Conservation (phyloP, 2,888 invertebrate species). For the Amphipyra tragopoginis region DNA sequence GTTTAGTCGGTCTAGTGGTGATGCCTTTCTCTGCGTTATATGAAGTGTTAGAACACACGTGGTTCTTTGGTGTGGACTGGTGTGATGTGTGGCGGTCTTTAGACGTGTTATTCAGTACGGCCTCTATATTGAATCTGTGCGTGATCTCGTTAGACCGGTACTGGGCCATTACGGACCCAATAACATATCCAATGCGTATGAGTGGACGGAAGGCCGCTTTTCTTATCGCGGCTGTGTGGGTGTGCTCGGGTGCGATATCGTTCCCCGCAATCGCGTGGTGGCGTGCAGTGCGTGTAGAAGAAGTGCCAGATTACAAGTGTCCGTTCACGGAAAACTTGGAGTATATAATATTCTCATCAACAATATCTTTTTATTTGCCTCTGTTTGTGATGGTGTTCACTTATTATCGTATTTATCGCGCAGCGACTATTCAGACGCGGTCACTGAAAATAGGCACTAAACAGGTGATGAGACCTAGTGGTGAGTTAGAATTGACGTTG, state of each 20-base stretch:
- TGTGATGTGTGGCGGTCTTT: constrained; percentile 99
- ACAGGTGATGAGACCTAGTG: constrained; percentile 95
- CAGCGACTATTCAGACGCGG: constrained; percentile 97
- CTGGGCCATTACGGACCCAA: constrained; percentile 99
- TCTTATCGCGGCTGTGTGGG: constrained; percentile 98
- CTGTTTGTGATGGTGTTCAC: constrained; percentile 99
- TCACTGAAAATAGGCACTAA: constrained; percentile 97
- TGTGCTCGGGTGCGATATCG: constrained; percentile 98
- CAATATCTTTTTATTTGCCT: constrained; percentile 99
- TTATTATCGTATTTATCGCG: constrained; percentile 98
- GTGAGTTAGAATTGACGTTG: constrained; percentile 96
- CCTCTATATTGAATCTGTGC: constrained; percentile 98
- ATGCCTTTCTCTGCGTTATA: constrained; percentile 99
- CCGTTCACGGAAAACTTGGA: constrained; percentile 99
- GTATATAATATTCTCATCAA: constrained; percentile 98
- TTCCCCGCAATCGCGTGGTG: constrained; percentile 99
- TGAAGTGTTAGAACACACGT: constrained; percentile 96
- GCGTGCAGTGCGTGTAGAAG: constrained; percentile 95
- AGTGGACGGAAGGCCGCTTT: constrained; percentile 95
- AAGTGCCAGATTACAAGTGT: constrained; percentile 96
- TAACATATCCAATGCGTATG: constrained; percentile 98
- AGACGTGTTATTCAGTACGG: constrained; percentile 99
- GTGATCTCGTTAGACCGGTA: constrained; percentile 99
- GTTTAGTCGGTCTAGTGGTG: constrained; percentile 98
- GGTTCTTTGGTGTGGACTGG: constrained; percentile 98